Percentiles rank a stretch among this genome's conserved stretches.
Evolutionary conservation across 2,888 invertebrate species (phyloP).

Genomic region (Ophraella communa): DNA sequence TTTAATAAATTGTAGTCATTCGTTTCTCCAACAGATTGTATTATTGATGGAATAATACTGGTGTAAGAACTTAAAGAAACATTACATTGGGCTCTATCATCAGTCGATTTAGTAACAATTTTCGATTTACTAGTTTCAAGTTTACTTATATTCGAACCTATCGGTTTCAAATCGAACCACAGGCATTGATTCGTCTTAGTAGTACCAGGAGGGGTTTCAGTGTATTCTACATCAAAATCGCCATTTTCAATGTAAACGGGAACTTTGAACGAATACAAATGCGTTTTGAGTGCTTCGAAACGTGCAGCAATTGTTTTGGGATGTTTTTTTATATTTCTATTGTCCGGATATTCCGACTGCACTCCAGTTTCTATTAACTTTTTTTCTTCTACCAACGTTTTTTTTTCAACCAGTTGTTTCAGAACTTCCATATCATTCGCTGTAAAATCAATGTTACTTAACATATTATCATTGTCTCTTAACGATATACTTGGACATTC

Average conservation of each 20-base stretch:
- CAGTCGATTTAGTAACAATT: background rate
- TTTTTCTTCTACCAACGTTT: background rate
- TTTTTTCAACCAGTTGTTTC: background rate
- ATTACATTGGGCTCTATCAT: background rate
- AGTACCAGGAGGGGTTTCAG: background rate
- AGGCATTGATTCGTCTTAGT: background rate
- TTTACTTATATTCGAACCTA: background rate
- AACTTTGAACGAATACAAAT: slow-evolving; percentile 1
- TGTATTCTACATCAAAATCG: background rate
- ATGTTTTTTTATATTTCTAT: background rate
- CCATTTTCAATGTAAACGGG: background rate
- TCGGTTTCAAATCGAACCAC: background rate
- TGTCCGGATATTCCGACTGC: background rate
- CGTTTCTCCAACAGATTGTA: no score
- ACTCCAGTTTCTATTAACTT: background rate
- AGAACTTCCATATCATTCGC: background rate
- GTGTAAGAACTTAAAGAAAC: background rate
- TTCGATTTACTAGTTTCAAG: background rate
- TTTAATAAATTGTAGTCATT: no score
- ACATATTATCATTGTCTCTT: background rate
- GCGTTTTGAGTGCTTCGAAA: background rate
- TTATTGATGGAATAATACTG: no score
- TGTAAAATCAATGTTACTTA: background rate
- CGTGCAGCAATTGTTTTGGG: background rate
- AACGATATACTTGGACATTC: background rate